Conservation (phyloP, 2,797 vertebrate genomes). For the Mycteria americana region DNA sequence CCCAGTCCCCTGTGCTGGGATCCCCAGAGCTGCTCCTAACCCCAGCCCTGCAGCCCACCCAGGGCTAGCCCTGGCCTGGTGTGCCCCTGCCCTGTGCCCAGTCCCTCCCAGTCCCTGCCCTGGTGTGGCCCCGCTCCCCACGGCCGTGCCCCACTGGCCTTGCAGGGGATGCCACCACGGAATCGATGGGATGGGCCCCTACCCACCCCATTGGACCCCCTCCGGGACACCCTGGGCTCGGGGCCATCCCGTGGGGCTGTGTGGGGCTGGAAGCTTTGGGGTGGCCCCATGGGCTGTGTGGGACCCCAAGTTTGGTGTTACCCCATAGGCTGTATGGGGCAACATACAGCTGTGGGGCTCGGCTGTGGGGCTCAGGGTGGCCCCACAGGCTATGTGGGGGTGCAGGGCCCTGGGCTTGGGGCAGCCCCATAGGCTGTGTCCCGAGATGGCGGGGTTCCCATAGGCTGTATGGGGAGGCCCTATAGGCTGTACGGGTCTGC, state of each 20-base stretch:
- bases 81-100: neutral
- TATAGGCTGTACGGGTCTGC: neutral
- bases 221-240: too few species aligned
- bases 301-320: neutral
- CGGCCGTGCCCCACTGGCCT: neutral
- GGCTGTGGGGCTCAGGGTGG: too few species aligned
- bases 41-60: accelerated
- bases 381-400: neutral
- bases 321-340: neutral
- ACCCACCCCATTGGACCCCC: too few species aligned
- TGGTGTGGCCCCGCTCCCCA: neutral
- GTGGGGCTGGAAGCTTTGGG: neutral
- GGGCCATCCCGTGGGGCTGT: neutral
- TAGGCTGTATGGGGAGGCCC: neutral
- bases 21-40: neutral
- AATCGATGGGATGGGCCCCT: neutral
- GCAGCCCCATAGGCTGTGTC: neutral
- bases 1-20: neutral
- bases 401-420: neutral
- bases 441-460: neutral
- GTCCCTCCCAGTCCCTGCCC: neutral
- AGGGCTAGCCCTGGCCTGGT: neutral
- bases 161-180: neutral
- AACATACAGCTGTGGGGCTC: too few species aligned
- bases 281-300: neutral